phyloP scores from a whole-genome alignment of 2,797 vertebrate genomes.

The Muscicapa striata region DNA sequence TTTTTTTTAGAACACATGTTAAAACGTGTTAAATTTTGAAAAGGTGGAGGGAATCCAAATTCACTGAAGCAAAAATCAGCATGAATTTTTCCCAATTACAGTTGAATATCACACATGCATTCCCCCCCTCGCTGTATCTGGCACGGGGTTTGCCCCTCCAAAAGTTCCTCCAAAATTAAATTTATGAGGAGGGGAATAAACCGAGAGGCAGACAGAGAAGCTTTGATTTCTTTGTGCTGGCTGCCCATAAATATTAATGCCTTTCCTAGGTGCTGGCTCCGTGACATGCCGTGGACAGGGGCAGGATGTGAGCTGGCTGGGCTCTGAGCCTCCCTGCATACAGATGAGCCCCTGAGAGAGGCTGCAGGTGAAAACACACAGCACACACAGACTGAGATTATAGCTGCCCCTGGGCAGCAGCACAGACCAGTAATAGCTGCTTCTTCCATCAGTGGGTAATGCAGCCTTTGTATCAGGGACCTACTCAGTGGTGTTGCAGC shows the following conservation, averaged over 20 bases:
- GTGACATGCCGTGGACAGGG: not conserved
- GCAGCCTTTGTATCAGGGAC: not conserved
- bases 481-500: not conserved
- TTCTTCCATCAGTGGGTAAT: not conserved
- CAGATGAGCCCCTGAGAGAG: constrained; percentile 32
- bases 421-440: not conserved
- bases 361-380: not conserved
- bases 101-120: not conserved
- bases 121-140: accelerated
- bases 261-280: constrained; percentile 21
- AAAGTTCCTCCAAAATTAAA: constrained; percentile 20
- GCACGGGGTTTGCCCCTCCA: accelerated
- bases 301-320: not conserved
- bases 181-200: constrained; percentile 4
- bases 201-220: not conserved
- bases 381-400: not conserved
- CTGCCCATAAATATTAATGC: constrained; percentile 48
- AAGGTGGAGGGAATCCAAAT: not conserved
- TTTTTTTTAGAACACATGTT: not conserved
- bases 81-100: not conserved
- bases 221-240: constrained; percentile 51
- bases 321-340: not conserved
- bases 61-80: not conserved
- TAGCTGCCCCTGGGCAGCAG: not conserved
- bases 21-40: not conserved